Evolutionary conservation across 2,797 vertebrate species (phyloP).

Genomic region (Sebastes hopkinsi): DNA sequence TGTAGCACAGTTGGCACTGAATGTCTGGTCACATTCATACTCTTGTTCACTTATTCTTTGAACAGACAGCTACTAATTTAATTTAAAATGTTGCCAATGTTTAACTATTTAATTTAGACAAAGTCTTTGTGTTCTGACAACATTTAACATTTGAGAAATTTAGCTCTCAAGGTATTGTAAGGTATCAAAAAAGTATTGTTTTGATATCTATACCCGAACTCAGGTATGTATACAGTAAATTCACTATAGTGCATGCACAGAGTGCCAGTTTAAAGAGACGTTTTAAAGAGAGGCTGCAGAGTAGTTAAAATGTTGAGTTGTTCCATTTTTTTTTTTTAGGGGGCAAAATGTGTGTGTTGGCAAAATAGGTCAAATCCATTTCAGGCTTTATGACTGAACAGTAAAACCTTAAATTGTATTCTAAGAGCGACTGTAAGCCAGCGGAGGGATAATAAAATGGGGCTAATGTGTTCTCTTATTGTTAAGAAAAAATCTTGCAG

Average conservation of each 20-base stretch:
- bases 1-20: not conserved
- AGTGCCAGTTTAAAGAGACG: not conserved
- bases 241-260: not conserved
- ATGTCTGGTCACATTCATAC: not conserved
- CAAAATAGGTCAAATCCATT: not conserved
- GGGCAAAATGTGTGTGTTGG: too few species aligned
- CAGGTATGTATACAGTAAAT: not conserved
- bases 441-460: not conserved
- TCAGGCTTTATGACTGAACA: not conserved
- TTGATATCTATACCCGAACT: not conserved
- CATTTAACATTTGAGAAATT: not conserved
- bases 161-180: not conserved
- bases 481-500: not conserved
- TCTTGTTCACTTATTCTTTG: not conserved
- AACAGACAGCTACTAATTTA: not conserved
- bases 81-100: not conserved
- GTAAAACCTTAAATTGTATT: not conserved
- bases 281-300: not conserved
- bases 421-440: not conserved
- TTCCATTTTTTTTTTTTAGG: not conserved
- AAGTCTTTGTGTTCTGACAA: not conserved
- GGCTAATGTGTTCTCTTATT: not conserved
- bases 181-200: not conserved
- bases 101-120: not conserved
- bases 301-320: not conserved